These are phyloP conservation scores for Zosterops hypoxanthus DNA, from an alignment of 2,113 vertebrate species.

Conservation along the genomic window DNA sequence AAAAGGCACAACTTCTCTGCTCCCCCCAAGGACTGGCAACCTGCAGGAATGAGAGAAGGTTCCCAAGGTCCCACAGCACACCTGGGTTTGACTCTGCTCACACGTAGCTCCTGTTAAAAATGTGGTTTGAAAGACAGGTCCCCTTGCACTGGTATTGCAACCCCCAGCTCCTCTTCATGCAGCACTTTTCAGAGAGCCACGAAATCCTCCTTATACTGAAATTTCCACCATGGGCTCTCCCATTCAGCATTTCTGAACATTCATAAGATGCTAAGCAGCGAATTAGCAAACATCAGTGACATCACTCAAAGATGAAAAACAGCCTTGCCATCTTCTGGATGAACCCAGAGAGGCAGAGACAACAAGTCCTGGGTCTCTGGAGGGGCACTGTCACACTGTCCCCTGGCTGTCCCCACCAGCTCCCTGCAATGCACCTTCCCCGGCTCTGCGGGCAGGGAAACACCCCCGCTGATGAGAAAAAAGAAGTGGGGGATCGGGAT, in stretches of 20 bases:
- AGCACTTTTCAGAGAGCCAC: not conserved
- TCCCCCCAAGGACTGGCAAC: not conserved
- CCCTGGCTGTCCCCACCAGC: not conserved
- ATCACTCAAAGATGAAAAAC: not conserved
- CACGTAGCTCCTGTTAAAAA: not conserved
- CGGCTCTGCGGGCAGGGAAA: not conserved
- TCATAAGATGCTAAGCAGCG: not conserved
- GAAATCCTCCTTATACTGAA: not conserved
- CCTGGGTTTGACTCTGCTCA: not conserved
- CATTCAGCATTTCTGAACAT: not conserved
- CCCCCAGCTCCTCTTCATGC: not conserved
- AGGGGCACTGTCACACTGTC: not conserved
- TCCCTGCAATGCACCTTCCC: not conserved
- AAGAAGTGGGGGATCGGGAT: not conserved
- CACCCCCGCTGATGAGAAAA: fast-evolving
- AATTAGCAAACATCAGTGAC: not conserved
- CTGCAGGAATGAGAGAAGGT: not conserved
- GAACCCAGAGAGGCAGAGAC: not conserved
- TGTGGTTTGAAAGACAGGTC: not conserved
- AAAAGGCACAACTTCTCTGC: not conserved
- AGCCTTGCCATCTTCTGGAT: not conserved
- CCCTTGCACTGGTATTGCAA: fast-evolving
- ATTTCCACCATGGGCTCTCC: not conserved
- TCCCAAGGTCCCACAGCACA: fast-evolving
- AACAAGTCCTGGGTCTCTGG: not conserved